Base-by-base conservation (phyloP, 1,140 invertebrate genomes). In the Andricus grossulariae region DNA sequence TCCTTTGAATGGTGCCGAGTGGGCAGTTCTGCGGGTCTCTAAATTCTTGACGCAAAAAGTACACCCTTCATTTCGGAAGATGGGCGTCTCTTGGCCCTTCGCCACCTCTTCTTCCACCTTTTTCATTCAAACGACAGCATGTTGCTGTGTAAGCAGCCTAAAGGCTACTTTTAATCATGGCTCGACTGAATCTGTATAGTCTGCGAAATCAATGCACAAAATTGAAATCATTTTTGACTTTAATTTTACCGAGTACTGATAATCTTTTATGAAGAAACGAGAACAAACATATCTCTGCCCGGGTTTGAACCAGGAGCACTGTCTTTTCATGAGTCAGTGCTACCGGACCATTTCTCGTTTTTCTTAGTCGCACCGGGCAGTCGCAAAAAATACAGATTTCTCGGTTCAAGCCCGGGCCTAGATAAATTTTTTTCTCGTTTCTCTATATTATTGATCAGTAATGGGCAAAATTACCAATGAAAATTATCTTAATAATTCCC, bases 61-160 rank as follows among this genome's bases (percentile, higher is more conserved):
- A 50, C 25, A 70, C 52, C 66, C 57, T 39, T 51, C 32, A 66
- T 66, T 66, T 66, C 25, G 15, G 16, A 66, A 66, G 60, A 66
- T 50, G 55, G 49, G 19, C 55, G 39, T 51, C 55, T 16, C 57
- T 70, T 50, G 57, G 60, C 45, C 55, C 51, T 75, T 51, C 54
- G 51, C 50, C 72, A 73, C 49, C 74, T 70, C 57, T 51, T 72
- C 71, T 32, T 32, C 18, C 25, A 71, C 66, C 55, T 72, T 70
- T 74, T 45, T 57, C 72, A 45, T 51, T 19, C 70, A 70, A 79
- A 73, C 77, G 73, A 79, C 73, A 79, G 60, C 32, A 70, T 73
- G 73, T 75, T 74, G 74, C 77, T 79, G 77, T 79, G 73, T 79
- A 79, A 79, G 77, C 77, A 79, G 39, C 73, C 77, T 52, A 52